Percentiles rank a stretch among this genome's conserved stretches.
Evolutionary conservation across 2,888 invertebrate species (phyloP).

Genomic region (Microplitis deprimator): DNA sequence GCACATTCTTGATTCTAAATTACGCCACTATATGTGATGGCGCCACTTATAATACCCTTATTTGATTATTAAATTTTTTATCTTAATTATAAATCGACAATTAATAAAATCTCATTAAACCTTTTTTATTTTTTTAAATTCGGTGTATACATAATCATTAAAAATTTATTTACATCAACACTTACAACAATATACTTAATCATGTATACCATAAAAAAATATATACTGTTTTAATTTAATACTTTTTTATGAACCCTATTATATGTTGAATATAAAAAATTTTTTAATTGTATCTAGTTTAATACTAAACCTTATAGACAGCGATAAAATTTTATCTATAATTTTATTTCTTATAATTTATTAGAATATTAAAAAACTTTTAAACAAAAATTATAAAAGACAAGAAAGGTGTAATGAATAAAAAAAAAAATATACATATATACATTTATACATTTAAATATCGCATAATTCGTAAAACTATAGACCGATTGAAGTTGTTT

Average conservation of each 20-base stretch:
- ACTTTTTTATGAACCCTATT: not conserved
- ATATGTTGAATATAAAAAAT: too few species aligned
- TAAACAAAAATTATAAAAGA: not conserved
- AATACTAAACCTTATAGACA: not conserved
- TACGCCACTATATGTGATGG: conserved; percentile 56
- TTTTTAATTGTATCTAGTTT: not conserved
- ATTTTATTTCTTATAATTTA: not conserved
- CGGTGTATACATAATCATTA: too few species aligned
- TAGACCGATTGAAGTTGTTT: conserved; percentile 15
- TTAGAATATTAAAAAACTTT: conserved; percentile 15
- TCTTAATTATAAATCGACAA: conserved; percentile 7
- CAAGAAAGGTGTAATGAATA: not conserved
- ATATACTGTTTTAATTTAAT: not conserved
- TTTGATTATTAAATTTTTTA: conserved; percentile 39
- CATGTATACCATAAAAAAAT: not conserved
- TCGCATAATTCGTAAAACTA: not conserved
- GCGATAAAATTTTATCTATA: not conserved
- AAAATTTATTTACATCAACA: not conserved
- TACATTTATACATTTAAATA: not conserved
- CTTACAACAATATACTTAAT: not conserved
- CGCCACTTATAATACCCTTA: conserved; percentile 62
- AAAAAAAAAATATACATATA: not conserved
- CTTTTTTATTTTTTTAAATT: not conserved
- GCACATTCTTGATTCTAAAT: conserved; percentile 19
- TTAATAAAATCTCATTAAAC: not conserved